Percentiles rank a stretch among this genome's conserved stretches.
Evolutionary conservation across 2,888 invertebrate species (phyloP).

Genomic region (Callosobruchus maculatus): DNA sequence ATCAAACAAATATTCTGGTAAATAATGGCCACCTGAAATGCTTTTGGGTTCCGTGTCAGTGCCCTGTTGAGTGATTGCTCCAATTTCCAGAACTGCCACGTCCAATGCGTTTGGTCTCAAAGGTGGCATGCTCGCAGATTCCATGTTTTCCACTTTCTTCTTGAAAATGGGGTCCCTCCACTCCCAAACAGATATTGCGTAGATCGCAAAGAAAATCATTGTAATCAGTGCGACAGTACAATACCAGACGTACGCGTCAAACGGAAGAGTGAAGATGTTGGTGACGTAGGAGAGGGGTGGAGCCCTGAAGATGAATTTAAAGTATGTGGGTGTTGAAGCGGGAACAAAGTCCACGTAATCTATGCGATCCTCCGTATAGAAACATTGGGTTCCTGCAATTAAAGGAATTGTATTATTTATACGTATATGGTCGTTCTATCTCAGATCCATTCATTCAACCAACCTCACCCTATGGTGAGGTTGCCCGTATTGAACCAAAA

Average conservation of each 20-base stretch:
- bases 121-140: conserved; percentile 2
- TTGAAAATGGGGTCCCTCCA: conserved; percentile 32
- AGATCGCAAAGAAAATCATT: conserved; percentile 30
- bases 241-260: conserved; percentile 61
- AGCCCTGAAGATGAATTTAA: conserved; percentile 60
- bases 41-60: conserved; percentile 48
- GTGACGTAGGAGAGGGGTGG: conserved; percentile 63
- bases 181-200: conserved; percentile 38
- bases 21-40: conserved; percentile 36
- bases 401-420: not conserved
- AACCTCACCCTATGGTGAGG: too few species aligned
- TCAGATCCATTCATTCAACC: too few species aligned
- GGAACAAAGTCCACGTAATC: conserved; percentile 54
- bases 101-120: conserved; percentile 26
- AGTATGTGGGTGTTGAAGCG: conserved; percentile 53
- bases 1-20: too few species aligned
- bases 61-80: conserved; percentile 53
- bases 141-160: conserved; percentile 11
- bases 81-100: conserved; percentile 46
- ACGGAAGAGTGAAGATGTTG: conserved; percentile 66
- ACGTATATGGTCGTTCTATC: too few species aligned
- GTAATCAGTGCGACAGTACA: conserved; percentile 53
- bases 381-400: conserved; percentile 46
- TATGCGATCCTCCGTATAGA: conserved; percentile 41
- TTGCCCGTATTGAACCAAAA: too few species aligned